Evolutionary conservation across 2,888 invertebrate genomes (phyloP).

Genomic region (Dryobotodes eremita): DNA sequence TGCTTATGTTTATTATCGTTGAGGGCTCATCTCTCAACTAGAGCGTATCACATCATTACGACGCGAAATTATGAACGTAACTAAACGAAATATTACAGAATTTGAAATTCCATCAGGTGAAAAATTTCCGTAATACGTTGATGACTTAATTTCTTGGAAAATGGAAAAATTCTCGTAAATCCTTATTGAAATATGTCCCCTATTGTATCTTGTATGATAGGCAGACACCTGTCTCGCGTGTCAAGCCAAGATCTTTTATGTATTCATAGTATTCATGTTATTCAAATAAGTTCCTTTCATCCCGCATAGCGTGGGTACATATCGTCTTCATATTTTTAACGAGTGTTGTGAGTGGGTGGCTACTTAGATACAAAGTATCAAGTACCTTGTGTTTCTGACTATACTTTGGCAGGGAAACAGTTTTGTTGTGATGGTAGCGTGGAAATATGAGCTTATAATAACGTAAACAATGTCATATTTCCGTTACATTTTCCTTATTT

Average conservation of each 20-base stretch:
- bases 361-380: slow-evolving; percentile 38
- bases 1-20: slow-evolving; percentile 53
- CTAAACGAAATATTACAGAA: slow-evolving; percentile 36
- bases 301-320: slow-evolving; percentile 19
- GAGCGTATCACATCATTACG: slow-evolving; percentile 45
- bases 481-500: slow-evolving; percentile 1
- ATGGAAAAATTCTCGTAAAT: slow-evolving; percentile 21
- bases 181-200: slow-evolving; percentile 23
- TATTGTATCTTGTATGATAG: slow-evolving; percentile 33
- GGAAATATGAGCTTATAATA: slow-evolving; percentile 31
- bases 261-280: slow-evolving; percentile 55
- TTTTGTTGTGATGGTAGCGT: slow-evolving; percentile 9
- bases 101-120: slow-evolving; percentile 35
- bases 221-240: slow-evolving; percentile 46
- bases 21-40: slow-evolving; percentile 39
- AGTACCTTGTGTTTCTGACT: slow-evolving; percentile 11
- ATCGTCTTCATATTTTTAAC: slow-evolving; percentile 43
- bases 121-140: slow-evolving; percentile 18
- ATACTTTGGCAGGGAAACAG: neutral
- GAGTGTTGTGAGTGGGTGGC: slow-evolving; percentile 10
- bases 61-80: slow-evolving; percentile 30
- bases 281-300: slow-evolving; percentile 48
- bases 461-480: slow-evolving; percentile 25
- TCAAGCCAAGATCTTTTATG: slow-evolving; percentile 40
- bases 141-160: slow-evolving; percentile 27